These are phyloP conservation scores for Metridium senile DNA, from an alignment of 92 coral and sea anemone genomes.

Conservation along the genomic window DNA sequence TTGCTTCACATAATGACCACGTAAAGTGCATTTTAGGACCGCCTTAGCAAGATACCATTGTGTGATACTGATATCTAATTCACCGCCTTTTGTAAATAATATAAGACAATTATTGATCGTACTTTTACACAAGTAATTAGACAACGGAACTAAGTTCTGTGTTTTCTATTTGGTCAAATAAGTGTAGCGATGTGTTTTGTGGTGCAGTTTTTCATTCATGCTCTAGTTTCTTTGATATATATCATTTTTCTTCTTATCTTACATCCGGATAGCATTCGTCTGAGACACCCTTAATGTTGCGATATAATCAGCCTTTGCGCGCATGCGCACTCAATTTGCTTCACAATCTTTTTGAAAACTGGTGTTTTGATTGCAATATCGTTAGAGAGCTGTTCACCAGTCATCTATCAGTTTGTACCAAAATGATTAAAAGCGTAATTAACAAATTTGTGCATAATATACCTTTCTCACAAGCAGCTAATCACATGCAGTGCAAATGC, in stretches of 20 bases:
- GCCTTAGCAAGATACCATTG: not conserved
- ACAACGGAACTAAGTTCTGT: not conserved
- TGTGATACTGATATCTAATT: not conserved
- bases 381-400: too few species aligned
- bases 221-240: not conserved
- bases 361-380: too few species aligned
- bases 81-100: not conserved
- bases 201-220: not conserved
- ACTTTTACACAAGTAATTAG: not conserved
- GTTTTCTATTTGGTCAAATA: too few species aligned
- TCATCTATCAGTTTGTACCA: too few species aligned
- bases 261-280: not conserved
- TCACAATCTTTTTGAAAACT: too few species aligned
- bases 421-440: too few species aligned
- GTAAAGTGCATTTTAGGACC: not conserved
- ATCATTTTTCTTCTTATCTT: not conserved
- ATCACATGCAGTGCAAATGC: too few species aligned
- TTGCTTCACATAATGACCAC: not conserved
- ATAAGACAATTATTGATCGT: not conserved
- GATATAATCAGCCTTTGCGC: not conserved
- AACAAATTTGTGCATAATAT: too few species aligned
- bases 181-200: not conserved
- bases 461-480: too few species aligned
- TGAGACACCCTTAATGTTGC: not conserved
- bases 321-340: not conserved